phyloP scores from a whole-genome alignment of 2,113 vertebrate species.

The Hippocampus mohnikei region DNA sequence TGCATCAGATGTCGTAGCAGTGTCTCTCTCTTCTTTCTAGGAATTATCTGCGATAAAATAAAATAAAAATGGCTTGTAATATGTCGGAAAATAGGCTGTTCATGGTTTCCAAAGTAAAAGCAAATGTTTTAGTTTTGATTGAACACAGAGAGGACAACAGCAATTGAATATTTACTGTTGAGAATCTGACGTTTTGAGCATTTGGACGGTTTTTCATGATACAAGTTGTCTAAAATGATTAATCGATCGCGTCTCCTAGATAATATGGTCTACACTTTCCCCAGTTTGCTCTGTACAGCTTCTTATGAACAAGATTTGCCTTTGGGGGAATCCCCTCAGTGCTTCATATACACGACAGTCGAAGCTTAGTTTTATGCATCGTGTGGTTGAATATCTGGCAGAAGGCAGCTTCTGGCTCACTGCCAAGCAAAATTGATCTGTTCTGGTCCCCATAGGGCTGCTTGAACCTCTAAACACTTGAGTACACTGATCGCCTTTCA shows the following conservation, averaged over 20 bases:
- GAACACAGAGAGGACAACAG: too few species aligned
- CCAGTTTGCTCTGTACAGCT: not conserved
- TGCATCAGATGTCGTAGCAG: conserved; percentile 25
- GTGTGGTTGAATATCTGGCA: conserved; percentile 44
- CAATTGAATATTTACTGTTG: too few species aligned
- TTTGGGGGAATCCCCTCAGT: conserved; percentile 10
- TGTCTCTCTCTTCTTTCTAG: conserved; percentile 11
- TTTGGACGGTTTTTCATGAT: too few species aligned
- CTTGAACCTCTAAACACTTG: conserved; percentile 66
- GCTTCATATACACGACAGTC: conserved; percentile 22
- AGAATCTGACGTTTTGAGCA: too few species aligned
- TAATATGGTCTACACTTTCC: too few species aligned
- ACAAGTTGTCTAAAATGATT: too few species aligned
- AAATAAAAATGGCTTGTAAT: too few species aligned
- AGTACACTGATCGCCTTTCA: conserved; percentile 67
- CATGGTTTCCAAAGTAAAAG: too few species aligned
- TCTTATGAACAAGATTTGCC: conserved; percentile 3
- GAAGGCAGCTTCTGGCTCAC: conserved; percentile 41
- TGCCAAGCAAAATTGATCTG: conserved; percentile 57
- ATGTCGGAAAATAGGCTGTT: too few species aligned
- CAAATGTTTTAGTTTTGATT: too few species aligned
- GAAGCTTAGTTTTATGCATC: conserved; percentile 29
- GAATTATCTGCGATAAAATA: conserved; percentile 36
- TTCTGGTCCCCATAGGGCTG: conserved; percentile 56
- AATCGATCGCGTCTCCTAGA: too few species aligned